Evolutionary conservation across 2,797 vertebrate genomes (phyloP).

Genomic region (Decapterus maruadsi): DNA sequence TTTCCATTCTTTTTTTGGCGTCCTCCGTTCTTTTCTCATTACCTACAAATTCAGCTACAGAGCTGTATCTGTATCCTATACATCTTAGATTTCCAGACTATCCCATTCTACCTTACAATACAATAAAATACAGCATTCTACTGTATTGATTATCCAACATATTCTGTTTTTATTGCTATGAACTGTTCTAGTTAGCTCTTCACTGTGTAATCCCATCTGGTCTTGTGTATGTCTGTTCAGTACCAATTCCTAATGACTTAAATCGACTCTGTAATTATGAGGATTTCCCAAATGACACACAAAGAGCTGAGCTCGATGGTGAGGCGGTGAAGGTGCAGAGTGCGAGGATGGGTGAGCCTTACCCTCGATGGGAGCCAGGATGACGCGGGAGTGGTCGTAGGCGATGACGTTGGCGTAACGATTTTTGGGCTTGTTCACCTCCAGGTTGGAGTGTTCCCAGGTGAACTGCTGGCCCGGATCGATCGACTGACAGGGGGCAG

Average conservation of each 20-base stretch:
- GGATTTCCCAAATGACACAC: constrained; percentile 37
- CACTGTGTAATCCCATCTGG: constrained; percentile 9
- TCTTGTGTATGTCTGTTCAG: constrained; percentile 5
- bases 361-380: constrained; percentile 97
- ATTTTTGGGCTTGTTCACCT: constrained; percentile 99
- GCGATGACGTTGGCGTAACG: constrained; percentile 98
- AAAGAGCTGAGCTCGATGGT: constrained; percentile 26
- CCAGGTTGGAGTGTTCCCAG: constrained; percentile 99
- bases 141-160: background rate
- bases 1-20: background rate
- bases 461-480: constrained; percentile 99
- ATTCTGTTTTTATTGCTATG: background rate
- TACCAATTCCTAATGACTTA: constrained; percentile 27
- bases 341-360: constrained; percentile 50
- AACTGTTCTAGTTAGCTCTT: constrained; percentile 13
- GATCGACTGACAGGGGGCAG: constrained; percentile 89
- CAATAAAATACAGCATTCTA: background rate
- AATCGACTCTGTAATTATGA: constrained; percentile 37
- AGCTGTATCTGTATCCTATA: background rate
- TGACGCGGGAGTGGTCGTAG: constrained; percentile 97
- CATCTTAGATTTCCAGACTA: background rate
- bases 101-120: background rate
- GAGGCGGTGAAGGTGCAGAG: constrained; percentile 6
- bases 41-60: background rate
- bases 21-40: background rate